These are phyloP conservation scores for Amphipoea lucens DNA, from an alignment of 2,888 invertebrate species.

Conservation along the genomic window DNA sequence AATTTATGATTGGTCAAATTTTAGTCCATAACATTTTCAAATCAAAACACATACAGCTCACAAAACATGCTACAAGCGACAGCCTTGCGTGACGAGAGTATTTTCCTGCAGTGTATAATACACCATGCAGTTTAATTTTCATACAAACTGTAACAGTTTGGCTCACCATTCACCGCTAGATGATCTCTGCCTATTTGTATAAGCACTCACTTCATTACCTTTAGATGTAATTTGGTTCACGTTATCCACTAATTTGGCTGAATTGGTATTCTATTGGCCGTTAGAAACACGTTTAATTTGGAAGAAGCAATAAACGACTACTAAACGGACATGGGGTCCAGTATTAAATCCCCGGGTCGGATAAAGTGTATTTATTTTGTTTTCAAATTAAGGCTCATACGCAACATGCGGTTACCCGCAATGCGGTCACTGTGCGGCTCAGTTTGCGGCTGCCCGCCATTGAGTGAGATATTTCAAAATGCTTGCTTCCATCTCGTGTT, in stretches of 20 bases:
- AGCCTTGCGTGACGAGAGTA: constrained; percentile 41
- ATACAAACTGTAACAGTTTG: constrained; percentile 39
- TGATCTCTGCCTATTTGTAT: constrained; percentile 3
- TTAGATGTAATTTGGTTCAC: neutral
- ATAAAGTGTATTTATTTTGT: neutral
- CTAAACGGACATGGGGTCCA: neutral
- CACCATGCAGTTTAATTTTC: constrained; percentile 26
- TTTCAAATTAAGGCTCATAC: neutral
- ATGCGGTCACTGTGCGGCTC: too few relatives aligned
- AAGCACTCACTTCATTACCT: neutral
- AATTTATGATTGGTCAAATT: neutral
- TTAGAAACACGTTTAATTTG: neutral
- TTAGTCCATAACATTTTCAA: constrained; percentile 11
- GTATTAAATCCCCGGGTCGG: neutral
- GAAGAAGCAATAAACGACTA: neutral
- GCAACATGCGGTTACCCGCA: too few relatives aligned
- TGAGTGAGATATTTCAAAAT: too few relatives aligned
- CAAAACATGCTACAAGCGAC: constrained; percentile 25
- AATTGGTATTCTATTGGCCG: neutral
- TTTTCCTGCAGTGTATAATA: constrained; percentile 17
- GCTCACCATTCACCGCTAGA: constrained; percentile 11
- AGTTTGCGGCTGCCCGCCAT: too few relatives aligned
- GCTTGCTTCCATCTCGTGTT: too few relatives aligned
- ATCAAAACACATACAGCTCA: constrained; percentile 7
- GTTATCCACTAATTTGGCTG: neutral